Percentiles rank a stretch among this genome's conserved stretches.
These are phyloP conservation scores for Parasteatoda lunata DNA, from an alignment of 2,888 invertebrate species.

Conservation along the genomic window DNA sequence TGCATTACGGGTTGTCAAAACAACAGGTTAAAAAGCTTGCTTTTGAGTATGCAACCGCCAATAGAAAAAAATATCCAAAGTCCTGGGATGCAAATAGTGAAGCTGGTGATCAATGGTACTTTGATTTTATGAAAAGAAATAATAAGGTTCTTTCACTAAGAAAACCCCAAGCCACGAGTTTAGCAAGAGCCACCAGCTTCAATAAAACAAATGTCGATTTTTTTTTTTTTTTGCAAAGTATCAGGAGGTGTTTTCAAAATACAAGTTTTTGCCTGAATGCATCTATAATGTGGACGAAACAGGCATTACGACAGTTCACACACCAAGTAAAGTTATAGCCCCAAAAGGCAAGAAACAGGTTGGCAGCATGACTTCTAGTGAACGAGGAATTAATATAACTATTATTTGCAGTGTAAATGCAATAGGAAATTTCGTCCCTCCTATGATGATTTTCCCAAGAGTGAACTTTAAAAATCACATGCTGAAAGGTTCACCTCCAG, in stretches of 20 bases:
- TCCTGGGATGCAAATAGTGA: conserved; percentile 28
- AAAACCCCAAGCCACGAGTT: conserved; percentile 25
- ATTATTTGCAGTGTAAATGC: conserved; percentile 72
- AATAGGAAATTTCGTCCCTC: conserved; percentile 73
- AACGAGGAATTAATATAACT: conserved; percentile 28
- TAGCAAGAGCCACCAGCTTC: conserved; percentile 33
- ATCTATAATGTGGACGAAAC: conserved; percentile 44
- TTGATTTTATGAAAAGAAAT: conserved; percentile 40
- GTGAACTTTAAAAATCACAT: conserved; percentile 78
- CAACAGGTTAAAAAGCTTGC: conserved; percentile 26
- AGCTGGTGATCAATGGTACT: conserved; percentile 40
- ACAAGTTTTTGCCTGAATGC: conserved; percentile 29
- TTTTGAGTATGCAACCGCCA: conserved; percentile 33
- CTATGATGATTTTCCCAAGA: conserved; percentile 74
- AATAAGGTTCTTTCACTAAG: conserved; percentile 26
- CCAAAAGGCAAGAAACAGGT: conserved; percentile 38
- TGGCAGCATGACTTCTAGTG: conserved; percentile 30
- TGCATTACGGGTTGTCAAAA: conserved; percentile 36
- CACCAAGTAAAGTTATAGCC: conserved; percentile 9
- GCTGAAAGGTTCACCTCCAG: conserved; percentile 81
- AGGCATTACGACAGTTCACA: conserved; percentile 28
- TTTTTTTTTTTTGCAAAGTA: conserved; percentile 31
- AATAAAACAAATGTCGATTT: conserved; percentile 36
- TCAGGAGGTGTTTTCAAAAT: conserved; percentile 10
- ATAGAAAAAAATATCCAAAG: conserved; percentile 24